Evolutionary conservation across 2,797 vertebrate genomes (phyloP).

Genomic region (Chelonia mydas): DNA sequence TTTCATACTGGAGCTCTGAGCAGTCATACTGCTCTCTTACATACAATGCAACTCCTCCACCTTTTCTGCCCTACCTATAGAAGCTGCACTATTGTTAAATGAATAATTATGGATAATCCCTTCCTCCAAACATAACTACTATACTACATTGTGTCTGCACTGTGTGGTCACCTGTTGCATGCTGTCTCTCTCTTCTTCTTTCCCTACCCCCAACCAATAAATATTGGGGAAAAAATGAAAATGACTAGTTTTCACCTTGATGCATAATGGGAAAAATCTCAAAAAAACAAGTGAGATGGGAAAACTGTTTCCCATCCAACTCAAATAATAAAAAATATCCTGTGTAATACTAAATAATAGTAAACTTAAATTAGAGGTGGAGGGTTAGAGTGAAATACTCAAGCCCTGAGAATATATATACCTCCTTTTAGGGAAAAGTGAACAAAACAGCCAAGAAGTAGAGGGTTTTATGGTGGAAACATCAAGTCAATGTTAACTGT

Average conservation of each 20-base stretch:
- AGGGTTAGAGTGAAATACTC: not conserved
- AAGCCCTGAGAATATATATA: conserved; percentile 20
- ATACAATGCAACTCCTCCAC: too few relatives aligned
- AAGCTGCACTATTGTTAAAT: conserved; percentile 12
- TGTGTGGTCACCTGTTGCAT: not conserved
- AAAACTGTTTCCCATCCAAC: not conserved
- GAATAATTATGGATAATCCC: not conserved
- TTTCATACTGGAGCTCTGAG: too few relatives aligned
- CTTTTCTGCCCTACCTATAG: too few relatives aligned
- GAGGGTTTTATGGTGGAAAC: conserved; percentile 54
- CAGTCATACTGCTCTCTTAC: too few relatives aligned
- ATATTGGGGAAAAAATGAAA: not conserved
- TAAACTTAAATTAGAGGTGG: conserved; percentile 20
- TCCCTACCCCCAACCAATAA: not conserved
- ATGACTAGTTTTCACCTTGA: not conserved
- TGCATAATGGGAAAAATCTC: not conserved
- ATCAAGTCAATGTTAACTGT: conserved; percentile 66
- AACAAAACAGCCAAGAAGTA: conserved; percentile 56
- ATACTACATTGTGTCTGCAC: not conserved
- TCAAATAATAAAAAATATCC: not conserved
- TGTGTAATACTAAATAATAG: not conserved
- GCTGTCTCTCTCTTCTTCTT: not conserved
- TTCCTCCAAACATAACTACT: not conserved
- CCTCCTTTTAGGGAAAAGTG: conserved; percentile 64
- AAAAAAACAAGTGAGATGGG: not conserved